Conservation (phyloP, 2,888 invertebrate genomes). For the Tetrapedia diversipes region DNA sequence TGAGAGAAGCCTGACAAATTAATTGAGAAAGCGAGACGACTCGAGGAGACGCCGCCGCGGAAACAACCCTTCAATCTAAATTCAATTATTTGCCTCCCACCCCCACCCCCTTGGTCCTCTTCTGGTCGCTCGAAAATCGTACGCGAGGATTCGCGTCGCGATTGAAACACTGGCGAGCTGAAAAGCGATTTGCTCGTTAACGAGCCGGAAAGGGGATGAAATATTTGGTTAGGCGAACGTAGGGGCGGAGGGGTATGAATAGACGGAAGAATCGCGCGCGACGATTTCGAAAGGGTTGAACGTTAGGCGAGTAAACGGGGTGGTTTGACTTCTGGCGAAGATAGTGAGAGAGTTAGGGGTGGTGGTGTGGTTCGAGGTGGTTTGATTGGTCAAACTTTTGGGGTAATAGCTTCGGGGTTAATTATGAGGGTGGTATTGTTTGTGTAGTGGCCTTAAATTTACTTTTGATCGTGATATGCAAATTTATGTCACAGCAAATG, state of each 20-base stretch:
- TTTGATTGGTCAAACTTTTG: neutral
- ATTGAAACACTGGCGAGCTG: constrained; percentile 2
- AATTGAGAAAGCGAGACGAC: constrained; percentile 76
- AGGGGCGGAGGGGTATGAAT: neutral
- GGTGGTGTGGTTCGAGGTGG: neutral
- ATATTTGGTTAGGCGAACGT: neutral
- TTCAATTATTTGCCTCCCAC: constrained; percentile 79
- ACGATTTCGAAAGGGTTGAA: neutral
- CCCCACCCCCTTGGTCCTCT: constrained; percentile 39
- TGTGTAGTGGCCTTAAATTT: too few species aligned
- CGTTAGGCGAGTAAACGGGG: neutral
- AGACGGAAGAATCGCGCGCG: neutral
- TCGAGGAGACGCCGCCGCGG: constrained; percentile 55
- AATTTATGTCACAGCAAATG: too few species aligned
- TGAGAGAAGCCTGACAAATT: constrained; percentile 80
- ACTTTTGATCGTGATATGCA: too few species aligned
- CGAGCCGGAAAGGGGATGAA: neutral
- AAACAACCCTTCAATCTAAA: constrained; percentile 80
- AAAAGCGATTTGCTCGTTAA: constrained; percentile 24
- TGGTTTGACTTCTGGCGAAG: neutral
- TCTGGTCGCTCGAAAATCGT: constrained; percentile 69
- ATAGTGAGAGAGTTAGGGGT: too few species aligned
- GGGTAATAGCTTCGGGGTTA: neutral
- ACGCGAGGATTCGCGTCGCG: constrained; percentile 41
- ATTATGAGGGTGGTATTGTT: too few species aligned